A percentile compares a stretch with the other conserved stretches of the same genome.
Evolutionary conservation across 2,113 vertebrate genomes (phyloP).

Genomic region (Lota lota): DNA sequence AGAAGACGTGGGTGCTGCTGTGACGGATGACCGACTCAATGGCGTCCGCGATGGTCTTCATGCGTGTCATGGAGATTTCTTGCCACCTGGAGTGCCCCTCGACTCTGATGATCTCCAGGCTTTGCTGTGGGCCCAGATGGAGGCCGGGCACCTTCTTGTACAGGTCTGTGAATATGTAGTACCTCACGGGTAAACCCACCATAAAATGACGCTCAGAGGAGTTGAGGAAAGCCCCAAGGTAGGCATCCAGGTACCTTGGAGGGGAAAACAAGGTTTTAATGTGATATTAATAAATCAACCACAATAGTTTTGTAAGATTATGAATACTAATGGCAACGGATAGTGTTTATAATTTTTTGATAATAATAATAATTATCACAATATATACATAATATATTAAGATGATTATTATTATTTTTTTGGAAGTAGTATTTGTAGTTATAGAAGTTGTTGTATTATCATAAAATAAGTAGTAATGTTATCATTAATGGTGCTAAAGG

Average conservation of each 20-base stretch:
- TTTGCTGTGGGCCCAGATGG: slow-evolving; percentile 39
- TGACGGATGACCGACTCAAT: slow-evolving; percentile 59
- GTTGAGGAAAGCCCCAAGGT: slow-evolving; percentile 65
- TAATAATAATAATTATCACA: too few species aligned
- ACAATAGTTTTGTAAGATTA: too few species aligned
- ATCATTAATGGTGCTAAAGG: too few species aligned
- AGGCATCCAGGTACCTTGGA: slow-evolving; percentile 67
- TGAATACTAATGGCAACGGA: too few species aligned
- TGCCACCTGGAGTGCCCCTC: slow-evolving; percentile 68
- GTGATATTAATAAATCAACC: not conserved
- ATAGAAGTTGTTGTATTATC: too few species aligned
- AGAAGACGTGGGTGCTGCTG: slow-evolving; percentile 65
- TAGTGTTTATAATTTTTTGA: not conserved
- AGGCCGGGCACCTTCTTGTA: slow-evolving; percentile 54
- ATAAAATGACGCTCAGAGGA: slow-evolving; percentile 75
- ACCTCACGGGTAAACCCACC: slow-evolving; percentile 69
- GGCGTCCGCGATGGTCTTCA: slow-evolving; percentile 60
- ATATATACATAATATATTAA: too few species aligned
- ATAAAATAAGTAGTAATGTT: too few species aligned
- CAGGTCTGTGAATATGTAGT: slow-evolving; percentile 75
- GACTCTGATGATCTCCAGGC: slow-evolving; percentile 53
- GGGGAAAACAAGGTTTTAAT: not conserved
- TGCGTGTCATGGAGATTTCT: slow-evolving; percentile 78
- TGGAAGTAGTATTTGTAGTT: too few species aligned
- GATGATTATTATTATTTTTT: too few species aligned